These are phyloP conservation scores for Alligator sinensis DNA, from an alignment of 2,113 vertebrate species.

Conservation along the genomic window DNA sequence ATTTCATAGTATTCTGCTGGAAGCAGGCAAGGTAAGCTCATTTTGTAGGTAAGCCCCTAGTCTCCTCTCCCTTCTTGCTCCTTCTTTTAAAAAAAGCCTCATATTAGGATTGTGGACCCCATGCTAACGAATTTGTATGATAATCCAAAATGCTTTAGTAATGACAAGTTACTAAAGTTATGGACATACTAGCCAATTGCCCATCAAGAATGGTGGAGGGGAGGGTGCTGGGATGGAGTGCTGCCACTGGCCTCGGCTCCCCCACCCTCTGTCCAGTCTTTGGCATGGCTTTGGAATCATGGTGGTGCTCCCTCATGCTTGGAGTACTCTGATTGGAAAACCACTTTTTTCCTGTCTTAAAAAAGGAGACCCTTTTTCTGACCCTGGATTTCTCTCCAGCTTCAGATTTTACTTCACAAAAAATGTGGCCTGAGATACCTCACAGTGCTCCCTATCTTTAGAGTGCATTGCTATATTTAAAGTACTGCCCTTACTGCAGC, in stretches of 20 bases:
- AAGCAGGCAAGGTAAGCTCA: constrained; percentile 8
- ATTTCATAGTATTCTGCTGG: not conserved
- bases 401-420: not conserved
- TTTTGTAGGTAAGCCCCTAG: not conserved
- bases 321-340: not conserved
- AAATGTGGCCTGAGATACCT: not conserved
- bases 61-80: not conserved
- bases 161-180: not conserved
- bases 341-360: not conserved
- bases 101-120: not conserved
- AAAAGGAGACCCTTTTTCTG: not conserved
- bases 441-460: not conserved
- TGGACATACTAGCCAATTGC: not conserved
- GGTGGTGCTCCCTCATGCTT: too few relatives aligned
- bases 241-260: too few relatives aligned
- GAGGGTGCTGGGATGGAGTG: too few relatives aligned
- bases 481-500: not conserved
- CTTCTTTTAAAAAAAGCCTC: not conserved
- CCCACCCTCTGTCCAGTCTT: too few relatives aligned
- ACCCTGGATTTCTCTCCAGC: not conserved
- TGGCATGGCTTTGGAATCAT: too few relatives aligned
- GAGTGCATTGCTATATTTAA: not conserved
- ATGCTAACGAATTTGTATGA: not conserved
- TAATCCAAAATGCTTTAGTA: not conserved
- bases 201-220: too few relatives aligned